These are phyloP conservation scores for Coelopa frigida DNA, from an alignment of 1,140 invertebrate species.

Conservation along the genomic window DNA sequence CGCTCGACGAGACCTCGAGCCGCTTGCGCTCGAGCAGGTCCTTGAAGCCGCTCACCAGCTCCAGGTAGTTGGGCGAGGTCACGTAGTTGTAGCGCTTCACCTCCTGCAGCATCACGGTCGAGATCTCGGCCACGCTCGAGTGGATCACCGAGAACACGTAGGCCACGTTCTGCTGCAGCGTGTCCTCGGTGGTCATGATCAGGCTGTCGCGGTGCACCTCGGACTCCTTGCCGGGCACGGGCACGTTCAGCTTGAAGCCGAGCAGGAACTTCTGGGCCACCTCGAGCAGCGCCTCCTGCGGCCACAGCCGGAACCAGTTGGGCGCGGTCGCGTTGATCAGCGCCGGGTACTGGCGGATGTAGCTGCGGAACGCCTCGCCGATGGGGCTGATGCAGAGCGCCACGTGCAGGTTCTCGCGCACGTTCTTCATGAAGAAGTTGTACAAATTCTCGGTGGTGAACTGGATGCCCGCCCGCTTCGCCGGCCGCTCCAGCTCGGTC, in stretches of 20 bases:
- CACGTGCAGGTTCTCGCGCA: constrained; percentile 69
- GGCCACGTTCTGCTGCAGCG: constrained; percentile 55
- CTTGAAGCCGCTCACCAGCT: constrained; percentile 75
- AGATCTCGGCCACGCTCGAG: constrained; percentile 62
- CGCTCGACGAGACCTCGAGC: constrained; percentile 57
- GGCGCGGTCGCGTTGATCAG: constrained; percentile 80
- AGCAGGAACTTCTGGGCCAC: constrained; percentile 66
- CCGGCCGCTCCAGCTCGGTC: constrained; percentile 56
- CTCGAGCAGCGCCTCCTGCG: constrained; percentile 74
- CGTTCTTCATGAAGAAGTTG: constrained; percentile 67
- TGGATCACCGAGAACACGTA: constrained; percentile 72
- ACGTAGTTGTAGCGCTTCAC: constrained; percentile 78
- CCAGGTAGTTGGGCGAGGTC: constrained; percentile 76
- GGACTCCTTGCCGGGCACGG: constrained; percentile 52
- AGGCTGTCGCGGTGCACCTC: constrained; percentile 46
- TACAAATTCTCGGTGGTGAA: constrained; percentile 63
- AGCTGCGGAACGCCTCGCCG: constrained; percentile 67
- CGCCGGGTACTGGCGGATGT: constrained; percentile 76
- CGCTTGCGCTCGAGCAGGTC: constrained; percentile 68
- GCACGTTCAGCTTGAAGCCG: constrained; percentile 58
- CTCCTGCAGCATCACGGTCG: constrained; percentile 62
- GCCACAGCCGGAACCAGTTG: constrained; percentile 85
- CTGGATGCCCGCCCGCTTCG: constrained; percentile 56
- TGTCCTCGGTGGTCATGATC: constrained; percentile 53
- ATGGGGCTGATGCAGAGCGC: constrained; percentile 81